phyloP scores from a whole-genome alignment of 2,113 vertebrate genomes.

The Osmerus mordax region DNA sequence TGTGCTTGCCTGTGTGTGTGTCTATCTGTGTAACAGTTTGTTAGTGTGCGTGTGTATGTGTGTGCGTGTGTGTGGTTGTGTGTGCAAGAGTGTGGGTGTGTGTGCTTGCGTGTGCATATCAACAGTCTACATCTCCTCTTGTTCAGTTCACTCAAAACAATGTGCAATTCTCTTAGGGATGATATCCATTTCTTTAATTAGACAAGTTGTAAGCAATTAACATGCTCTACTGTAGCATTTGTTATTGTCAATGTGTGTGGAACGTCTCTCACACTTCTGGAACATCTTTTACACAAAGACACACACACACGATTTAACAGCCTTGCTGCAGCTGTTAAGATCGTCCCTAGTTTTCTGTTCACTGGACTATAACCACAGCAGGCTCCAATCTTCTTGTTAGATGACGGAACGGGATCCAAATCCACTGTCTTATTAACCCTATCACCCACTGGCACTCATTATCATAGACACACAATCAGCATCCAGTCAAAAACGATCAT shows the following conservation, averaged over 20 bases:
- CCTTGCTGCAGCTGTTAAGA: conserved; percentile 16
- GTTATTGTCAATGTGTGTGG: neutral
- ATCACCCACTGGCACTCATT: conserved; percentile 64
- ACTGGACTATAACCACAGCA: conserved; percentile 25
- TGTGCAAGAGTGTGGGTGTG: conserved; percentile 1
- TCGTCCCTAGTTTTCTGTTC: conserved; percentile 1
- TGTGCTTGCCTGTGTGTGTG: neutral
- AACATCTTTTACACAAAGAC: conserved; percentile 26
- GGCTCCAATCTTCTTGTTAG: conserved; percentile 43
- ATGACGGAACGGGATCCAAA: conserved; percentile 59
- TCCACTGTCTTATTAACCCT: conserved; percentile 62
- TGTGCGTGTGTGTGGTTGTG: no score
- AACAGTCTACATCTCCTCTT: neutral
- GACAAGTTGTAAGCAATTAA: conserved; percentile 27
- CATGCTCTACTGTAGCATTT: conserved; percentile 1
- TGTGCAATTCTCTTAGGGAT: neutral
- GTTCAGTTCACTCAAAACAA: conserved; percentile 16
- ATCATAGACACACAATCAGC: conserved; percentile 65
- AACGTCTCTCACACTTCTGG: neutral
- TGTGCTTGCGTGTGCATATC: conserved; percentile 2
- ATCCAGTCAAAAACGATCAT: conserved; percentile 57
- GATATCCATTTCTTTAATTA: conserved; percentile 21
- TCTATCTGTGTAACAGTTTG: neutral
- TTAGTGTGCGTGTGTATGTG: neutral
- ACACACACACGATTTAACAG: neutral